Conservation (phyloP, 2,888 invertebrate species). For the Aporophyla nigra region DNA sequence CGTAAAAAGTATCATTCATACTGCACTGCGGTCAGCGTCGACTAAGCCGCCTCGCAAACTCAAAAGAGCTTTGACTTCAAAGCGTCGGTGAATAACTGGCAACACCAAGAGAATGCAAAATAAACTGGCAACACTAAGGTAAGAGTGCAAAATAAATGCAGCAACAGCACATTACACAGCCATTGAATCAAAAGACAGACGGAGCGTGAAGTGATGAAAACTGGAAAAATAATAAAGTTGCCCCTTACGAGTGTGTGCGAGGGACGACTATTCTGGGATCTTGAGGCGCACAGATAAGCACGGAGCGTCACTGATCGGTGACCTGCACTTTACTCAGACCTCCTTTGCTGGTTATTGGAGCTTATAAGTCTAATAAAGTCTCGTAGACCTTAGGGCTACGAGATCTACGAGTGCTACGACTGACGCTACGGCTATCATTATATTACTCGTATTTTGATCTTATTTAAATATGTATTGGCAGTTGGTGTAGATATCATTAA, state of each 20-base stretch:
- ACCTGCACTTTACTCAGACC: constrained; percentile 49
- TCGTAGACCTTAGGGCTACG: constrained; percentile 19
- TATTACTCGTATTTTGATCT: not conserved
- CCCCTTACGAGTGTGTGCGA: constrained; percentile 76
- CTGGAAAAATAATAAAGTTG: constrained; percentile 87
- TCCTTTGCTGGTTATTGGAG: constrained; percentile 42
- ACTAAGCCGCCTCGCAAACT: constrained; percentile 81
- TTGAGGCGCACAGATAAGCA: constrained; percentile 63
- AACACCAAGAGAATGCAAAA: constrained; percentile 86
- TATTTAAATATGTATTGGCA: not conserved
- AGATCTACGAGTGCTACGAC: constrained; percentile 34
- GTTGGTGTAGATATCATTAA: not conserved
- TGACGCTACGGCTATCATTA: not conserved
- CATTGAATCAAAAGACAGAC: constrained; percentile 90
- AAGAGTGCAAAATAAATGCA: constrained; percentile 90
- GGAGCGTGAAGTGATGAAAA: constrained; percentile 89
- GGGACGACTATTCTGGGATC: constrained; percentile 86
- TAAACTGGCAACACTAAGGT: constrained; percentile 82
- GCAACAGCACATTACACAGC: constrained; percentile 89
- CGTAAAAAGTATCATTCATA: constrained; percentile 85
- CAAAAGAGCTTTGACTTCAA: constrained; percentile 90
- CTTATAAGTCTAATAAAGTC: constrained; percentile 41
- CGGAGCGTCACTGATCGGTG: constrained; percentile 50
- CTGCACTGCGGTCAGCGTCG: constrained; percentile 83
- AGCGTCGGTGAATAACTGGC: constrained; percentile 86